Evolutionary conservation across 2,113 vertebrate genomes (phyloP).

Genomic region (Corythoichthys haematopterus): DNA sequence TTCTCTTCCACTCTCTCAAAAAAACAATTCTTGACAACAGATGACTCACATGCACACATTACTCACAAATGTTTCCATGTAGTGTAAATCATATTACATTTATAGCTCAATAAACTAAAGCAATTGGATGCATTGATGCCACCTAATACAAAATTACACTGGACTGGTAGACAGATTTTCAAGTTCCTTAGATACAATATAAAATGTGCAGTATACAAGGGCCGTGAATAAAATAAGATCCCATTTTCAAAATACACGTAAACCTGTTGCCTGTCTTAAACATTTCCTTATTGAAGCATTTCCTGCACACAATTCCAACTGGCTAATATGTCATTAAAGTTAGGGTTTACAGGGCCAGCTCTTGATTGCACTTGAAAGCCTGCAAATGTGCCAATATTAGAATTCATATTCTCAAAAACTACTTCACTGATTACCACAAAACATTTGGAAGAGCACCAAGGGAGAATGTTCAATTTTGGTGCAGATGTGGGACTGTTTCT

Average conservation of each 20-base stretch:
- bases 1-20: slow-evolving; percentile 1
- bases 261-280: background rate
- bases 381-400: no score
- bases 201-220: background rate
- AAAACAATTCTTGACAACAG: background rate
- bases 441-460: no score
- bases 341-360: no score
- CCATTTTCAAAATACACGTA: background rate
- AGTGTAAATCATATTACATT: background rate
- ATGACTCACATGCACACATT: background rate
- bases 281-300: background rate
- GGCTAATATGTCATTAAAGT: no score
- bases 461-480: no score
- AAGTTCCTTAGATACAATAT: background rate
- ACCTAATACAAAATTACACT: background rate
- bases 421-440: no score
- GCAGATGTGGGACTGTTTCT: no score
- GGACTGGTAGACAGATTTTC: background rate
- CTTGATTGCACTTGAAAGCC: no score
- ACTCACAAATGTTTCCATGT: background rate
- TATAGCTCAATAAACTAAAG: background rate
- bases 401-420: no score
- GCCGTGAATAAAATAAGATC: background rate
- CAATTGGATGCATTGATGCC: background rate
- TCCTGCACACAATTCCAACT: background rate